Percentiles rank a stretch among this genome's conserved stretches.
phyloP scores from a whole-genome alignment of 2,113 vertebrate species.

The Hiodon alosoides region DNA sequence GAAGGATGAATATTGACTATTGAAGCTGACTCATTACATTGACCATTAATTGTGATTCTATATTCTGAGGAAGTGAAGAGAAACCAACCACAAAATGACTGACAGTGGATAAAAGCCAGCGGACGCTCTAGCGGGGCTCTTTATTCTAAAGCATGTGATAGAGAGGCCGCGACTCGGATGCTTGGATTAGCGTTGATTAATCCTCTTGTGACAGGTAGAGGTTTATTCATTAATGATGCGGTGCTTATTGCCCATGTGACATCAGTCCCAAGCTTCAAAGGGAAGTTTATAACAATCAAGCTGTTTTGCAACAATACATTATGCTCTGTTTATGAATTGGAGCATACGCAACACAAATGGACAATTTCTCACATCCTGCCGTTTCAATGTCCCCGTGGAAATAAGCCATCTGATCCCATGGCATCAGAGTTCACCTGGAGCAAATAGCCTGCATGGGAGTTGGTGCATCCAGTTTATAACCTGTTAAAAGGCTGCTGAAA shows the following conservation, averaged over 20 bases:
- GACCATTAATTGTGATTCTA: no score
- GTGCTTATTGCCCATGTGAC: neutral
- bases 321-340: neutral
- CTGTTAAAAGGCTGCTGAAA: no score
- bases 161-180: slow-evolving; percentile 2
- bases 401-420: neutral
- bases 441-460: neutral
- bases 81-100: no score
- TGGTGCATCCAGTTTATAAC: neutral
- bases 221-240: slow-evolving; percentile 1
- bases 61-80: no score
- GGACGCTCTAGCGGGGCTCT: neutral
- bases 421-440: neutral
- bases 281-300: neutral
- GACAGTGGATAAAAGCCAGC: no score
- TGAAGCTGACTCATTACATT: no score
- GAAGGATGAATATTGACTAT: no score
- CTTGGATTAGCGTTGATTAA: slow-evolving; percentile 6
- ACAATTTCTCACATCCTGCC: neutral
- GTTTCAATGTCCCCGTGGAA: neutral
- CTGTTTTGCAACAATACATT: slow-evolving; percentile 7
- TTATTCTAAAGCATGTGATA: slow-evolving; percentile 1
- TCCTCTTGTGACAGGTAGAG: slow-evolving; percentile 5
- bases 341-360: neutral
- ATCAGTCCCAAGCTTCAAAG: slow-evolving; percentile 9